phyloP scores from a whole-genome alignment of 1,140 invertebrate species.

The Philaenus spumarius region DNA sequence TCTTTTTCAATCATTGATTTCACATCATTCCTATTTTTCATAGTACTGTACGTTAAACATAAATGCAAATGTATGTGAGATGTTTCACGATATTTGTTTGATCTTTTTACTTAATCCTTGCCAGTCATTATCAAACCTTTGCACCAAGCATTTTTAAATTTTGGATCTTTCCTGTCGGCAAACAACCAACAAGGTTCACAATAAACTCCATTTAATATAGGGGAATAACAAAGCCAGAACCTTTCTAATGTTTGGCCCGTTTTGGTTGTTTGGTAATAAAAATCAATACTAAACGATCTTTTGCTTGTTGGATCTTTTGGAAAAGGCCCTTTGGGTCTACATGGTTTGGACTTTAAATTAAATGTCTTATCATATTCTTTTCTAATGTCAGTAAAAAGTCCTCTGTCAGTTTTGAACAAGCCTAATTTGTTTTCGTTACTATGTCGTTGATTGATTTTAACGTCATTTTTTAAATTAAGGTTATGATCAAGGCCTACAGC shows the following conservation, averaged over 20 bases:
- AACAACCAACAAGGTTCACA: slow-evolving; percentile 1
- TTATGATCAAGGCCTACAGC: no score
- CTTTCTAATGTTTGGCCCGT: not conserved
- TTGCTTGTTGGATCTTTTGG: no score
- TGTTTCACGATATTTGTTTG: not conserved
- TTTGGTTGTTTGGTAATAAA: slow-evolving; percentile 1
- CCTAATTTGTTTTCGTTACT: no score
- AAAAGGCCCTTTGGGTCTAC: no score
- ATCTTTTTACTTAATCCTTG: slow-evolving; percentile 1
- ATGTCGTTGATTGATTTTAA: no score
- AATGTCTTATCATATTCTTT: no score
- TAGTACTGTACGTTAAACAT: not conserved
- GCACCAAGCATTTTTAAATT: slow-evolving; percentile 1
- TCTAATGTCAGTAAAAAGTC: no score
- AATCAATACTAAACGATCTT: not conserved
- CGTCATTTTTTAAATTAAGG: no score
- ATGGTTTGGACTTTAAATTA: no score
- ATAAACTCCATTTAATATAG: not conserved
- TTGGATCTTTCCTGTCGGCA: not conserved
- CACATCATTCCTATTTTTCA: not conserved
- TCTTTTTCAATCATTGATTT: not conserved
- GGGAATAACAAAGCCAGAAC: slow-evolving; percentile 1
- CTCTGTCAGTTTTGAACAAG: no score
- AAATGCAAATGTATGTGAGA: not conserved
- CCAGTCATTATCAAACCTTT: not conserved